These are phyloP conservation scores for Halcyon chelicuti DNA, from an alignment of 2,797 vertebrate species.

Conservation along the genomic window DNA sequence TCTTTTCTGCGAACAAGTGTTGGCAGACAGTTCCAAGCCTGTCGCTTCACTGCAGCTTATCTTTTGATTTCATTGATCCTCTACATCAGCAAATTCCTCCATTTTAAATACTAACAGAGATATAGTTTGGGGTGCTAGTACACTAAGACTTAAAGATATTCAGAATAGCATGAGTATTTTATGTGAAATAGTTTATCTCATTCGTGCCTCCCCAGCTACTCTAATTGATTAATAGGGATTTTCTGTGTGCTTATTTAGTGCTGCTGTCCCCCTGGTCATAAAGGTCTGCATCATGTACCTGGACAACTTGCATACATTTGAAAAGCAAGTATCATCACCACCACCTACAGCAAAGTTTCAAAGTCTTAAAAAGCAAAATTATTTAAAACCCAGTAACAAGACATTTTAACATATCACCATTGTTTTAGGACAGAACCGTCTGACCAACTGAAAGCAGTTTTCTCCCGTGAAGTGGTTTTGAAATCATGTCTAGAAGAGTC, in stretches of 20 bases:
- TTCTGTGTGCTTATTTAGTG: neutral
- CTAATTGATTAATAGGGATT: neutral
- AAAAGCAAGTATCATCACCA: neutral
- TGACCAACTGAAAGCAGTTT: slow-evolving; percentile 45
- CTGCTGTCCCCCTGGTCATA: neutral
- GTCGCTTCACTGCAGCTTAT: neutral
- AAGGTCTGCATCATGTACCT: neutral
- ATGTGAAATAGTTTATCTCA: neutral
- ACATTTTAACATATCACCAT: neutral
- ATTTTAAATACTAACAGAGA: neutral
- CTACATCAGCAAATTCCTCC: neutral
- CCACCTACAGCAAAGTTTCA: neutral
- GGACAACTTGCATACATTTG: neutral
- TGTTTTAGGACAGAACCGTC: neutral
- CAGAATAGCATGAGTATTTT: neutral
- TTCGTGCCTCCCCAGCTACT: neutral
- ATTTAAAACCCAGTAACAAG: neutral
- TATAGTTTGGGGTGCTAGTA: neutral
- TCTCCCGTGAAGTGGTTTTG: neutral
- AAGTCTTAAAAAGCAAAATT: neutral
- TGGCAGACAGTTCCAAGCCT: neutral
- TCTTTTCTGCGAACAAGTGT: neutral
- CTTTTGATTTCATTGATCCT: neutral
- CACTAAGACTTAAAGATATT: neutral
- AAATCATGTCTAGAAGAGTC: slow-evolving; percentile 31